Evolutionary conservation across 2,797 vertebrate genomes (phyloP), one percentile per base, ranked within the genome.

Genomic region (Ceyx erithaca): DNA sequence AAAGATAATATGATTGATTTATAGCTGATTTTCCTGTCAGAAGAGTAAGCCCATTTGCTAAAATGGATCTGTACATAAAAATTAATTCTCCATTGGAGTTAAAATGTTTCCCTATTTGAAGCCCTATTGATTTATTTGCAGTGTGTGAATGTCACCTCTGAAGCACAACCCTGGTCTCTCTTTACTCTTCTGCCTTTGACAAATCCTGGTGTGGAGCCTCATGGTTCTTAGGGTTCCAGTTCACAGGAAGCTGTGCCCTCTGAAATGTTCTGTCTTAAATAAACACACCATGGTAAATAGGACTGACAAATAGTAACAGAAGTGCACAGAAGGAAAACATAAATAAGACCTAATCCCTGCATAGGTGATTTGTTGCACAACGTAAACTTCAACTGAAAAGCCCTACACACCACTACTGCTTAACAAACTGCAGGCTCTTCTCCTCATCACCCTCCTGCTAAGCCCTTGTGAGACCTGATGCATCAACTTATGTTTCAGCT

Each of bases 361-460:
- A 11, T 20, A 55, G 48, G 31, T 45, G 19, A 64, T 9, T 77
- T 31, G 26, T 25, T 67, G 69, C 30, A 64, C 20, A 63, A 18
- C 59, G 81, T 76, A 64, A 66, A 62, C 14, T 35, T 83, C 14
- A 52, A 1, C 31, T 80, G 45, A 9, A 59, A 79, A 79, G 16
- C 19, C 30, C 20, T 5, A 2, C 2, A 1, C 6, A 35, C 41
- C 35, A n/a, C 14, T 64, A 10, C 31, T 12, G 1, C 63, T 66
- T 35, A n/a, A 3, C 22, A 71, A 45, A 30, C 12, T 66, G 19
- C 40, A 80, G 45, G 9, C 25, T 87, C 28, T 83, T 62, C 5
- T 57, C 16, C 7, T 58, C 19, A 23, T 67, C 0, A 0, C 4
- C 17, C 4, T 77, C 21, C 7, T 70, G 19, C 22, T 8, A 40